Evolutionary conservation across 2,888 invertebrate species (phyloP).

Genomic region (Parnassius apollo): DNA sequence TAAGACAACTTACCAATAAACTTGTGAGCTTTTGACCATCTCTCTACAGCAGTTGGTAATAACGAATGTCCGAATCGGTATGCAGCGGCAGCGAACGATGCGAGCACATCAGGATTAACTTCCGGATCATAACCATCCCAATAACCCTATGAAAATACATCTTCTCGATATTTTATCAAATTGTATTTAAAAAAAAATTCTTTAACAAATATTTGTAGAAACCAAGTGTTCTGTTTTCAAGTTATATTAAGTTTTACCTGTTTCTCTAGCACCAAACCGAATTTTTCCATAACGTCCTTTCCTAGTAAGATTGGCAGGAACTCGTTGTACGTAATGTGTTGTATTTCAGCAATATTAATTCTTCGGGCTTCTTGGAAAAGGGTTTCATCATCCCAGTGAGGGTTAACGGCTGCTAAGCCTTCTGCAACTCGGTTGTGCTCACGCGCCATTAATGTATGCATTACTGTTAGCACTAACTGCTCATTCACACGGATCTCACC

Average conservation of each 20-base stretch:
- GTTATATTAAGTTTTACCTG: slow-evolving; percentile 69
- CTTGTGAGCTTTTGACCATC: slow-evolving; percentile 97
- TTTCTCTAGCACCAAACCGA: slow-evolving; percentile 90
- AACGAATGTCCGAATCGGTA: slow-evolving; percentile 96
- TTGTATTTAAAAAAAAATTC: neutral
- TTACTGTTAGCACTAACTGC: slow-evolving; percentile 92
- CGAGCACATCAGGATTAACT: slow-evolving; percentile 93
- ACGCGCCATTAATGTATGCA: slow-evolving; percentile 94
- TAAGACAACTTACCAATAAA: slow-evolving; percentile 86
- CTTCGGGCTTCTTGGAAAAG: slow-evolving; percentile 93
- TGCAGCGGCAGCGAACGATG: slow-evolving; percentile 94
- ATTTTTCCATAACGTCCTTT: slow-evolving; percentile 95
- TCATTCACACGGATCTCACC: slow-evolving; percentile 96
- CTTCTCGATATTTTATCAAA: neutral
- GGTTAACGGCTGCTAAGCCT: slow-evolving; percentile 88
- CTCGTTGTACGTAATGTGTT: slow-evolving; percentile 95
- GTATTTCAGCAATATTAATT: slow-evolving; percentile 92
- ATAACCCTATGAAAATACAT: slow-evolving; percentile 81
- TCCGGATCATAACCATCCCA: slow-evolving; percentile 92
- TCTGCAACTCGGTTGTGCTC: slow-evolving; percentile 94
- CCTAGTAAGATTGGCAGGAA: slow-evolving; percentile 93
- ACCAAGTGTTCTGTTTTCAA: neutral
- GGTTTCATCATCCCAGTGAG: slow-evolving; percentile 96
- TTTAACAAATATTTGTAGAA: neutral
- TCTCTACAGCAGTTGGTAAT: slow-evolving; percentile 93